phyloP scores from a whole-genome alignment of 2,113 vertebrate genomes.

The Solenodon paradoxus region DNA sequence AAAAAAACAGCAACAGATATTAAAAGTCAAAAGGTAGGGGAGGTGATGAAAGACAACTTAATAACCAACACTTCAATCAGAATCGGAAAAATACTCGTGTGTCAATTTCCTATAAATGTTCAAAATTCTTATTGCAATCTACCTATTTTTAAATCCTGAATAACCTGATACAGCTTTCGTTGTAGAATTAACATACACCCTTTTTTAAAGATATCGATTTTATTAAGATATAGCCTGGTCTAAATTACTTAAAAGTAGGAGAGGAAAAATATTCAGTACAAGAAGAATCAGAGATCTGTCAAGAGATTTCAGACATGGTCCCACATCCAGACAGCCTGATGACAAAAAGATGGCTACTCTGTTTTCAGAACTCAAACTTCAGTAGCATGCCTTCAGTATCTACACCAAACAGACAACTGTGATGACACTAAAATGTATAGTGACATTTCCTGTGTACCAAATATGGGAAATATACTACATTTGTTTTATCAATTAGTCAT shows the following conservation, averaged over 20 bases:
- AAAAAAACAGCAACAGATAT: background rate
- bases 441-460: background rate
- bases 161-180: background rate
- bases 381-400: background rate
- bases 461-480: background rate
- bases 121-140: background rate
- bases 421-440: background rate
- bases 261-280: background rate
- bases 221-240: background rate
- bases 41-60: background rate
- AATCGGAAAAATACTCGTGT: background rate
- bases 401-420: background rate
- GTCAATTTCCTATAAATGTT: background rate
- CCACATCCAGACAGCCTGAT: background rate
- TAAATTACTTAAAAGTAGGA: background rate
- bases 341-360: background rate
- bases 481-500: background rate
- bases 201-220: background rate
- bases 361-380: background rate
- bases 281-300: background rate
- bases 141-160: background rate
- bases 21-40: background rate
- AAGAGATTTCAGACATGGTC: background rate
- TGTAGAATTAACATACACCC: background rate
- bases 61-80: background rate